phyloP scores from a whole-genome alignment of 2,888 invertebrate species.

The Xylota segnis region DNA sequence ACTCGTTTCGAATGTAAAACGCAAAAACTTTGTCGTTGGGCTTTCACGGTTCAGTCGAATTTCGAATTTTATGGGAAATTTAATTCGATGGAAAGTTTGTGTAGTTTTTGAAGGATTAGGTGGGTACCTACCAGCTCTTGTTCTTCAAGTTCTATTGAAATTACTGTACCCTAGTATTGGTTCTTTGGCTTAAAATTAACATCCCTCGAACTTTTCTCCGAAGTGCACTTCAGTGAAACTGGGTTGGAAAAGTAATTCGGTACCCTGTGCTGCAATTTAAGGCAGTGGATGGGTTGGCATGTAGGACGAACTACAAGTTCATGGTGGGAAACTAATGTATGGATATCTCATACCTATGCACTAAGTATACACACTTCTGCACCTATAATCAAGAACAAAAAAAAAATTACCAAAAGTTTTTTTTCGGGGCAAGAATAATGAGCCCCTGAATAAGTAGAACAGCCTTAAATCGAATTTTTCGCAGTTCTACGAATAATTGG shows the following conservation, averaged over 20 bases:
- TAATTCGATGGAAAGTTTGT: slow-evolving; percentile 47
- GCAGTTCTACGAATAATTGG: no score
- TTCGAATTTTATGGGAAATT: slow-evolving; percentile 44
- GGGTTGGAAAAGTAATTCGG: slow-evolving; percentile 1
- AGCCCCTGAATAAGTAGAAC: no score
- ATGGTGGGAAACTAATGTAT: background rate
- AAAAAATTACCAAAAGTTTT: no score
- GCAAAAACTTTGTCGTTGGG: slow-evolving; percentile 63
- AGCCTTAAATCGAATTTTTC: no score
- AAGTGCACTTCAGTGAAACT: background rate
- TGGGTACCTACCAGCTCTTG: background rate
- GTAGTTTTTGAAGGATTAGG: slow-evolving; percentile 18
- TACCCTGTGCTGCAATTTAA: background rate
- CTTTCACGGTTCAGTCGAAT: slow-evolving; percentile 53
- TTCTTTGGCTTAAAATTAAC: background rate
- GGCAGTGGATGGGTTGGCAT: background rate
- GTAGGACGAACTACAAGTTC: background rate
- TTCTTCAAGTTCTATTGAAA: background rate
- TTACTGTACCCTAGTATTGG: background rate
- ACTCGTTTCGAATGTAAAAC: slow-evolving; percentile 58
- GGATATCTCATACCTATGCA: no score
- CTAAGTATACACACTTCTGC: no score
- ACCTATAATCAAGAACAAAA: no score
- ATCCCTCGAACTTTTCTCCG: background rate
- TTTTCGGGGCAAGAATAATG: no score